A percentile compares a stretch with the other conserved stretches of the same genome.
Conservation (phyloP, 2,113 vertebrate species). For the Tachuris rubrigastra region DNA sequence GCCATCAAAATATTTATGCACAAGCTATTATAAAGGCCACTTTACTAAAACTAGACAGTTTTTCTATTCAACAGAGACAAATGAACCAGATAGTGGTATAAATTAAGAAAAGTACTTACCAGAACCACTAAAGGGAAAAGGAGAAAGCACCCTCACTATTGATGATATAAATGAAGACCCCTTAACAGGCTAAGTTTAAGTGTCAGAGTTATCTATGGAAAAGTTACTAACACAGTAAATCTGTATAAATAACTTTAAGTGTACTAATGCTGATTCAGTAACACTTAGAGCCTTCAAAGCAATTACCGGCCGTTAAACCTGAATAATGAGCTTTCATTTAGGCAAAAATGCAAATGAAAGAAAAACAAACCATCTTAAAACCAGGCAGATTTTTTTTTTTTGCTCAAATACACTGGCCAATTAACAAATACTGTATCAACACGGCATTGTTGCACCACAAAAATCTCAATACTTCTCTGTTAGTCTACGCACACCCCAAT, state of each 20-base stretch:
- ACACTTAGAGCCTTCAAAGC: background rate
- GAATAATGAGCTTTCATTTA: conserved; percentile 31
- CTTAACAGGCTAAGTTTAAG: conserved; percentile 26
- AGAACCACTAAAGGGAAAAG: background rate
- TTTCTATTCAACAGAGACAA: background rate
- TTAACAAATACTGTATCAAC: conserved; percentile 18
- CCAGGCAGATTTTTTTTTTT: background rate
- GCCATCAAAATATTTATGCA: conserved; percentile 42
- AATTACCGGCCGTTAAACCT: conserved; percentile 53
- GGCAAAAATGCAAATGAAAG: background rate
- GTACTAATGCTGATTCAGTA: conserved; percentile 49
- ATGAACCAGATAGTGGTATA: background rate
- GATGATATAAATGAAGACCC: background rate
- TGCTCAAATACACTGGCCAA: background rate
- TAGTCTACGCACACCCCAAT: background rate
- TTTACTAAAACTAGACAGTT: background rate
- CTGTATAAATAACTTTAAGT: conserved; percentile 56
- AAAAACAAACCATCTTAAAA: background rate
- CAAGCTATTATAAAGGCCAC: background rate
- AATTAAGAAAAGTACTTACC: conserved; percentile 22
- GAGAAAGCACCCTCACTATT: background rate
- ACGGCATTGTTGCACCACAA: background rate
- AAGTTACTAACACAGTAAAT: conserved; percentile 59
- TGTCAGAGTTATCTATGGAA: conserved; percentile 25
- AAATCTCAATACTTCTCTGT: background rate